A percentile compares a stretch with the other conserved stretches of the same genome.
phyloP scores from a whole-genome alignment of 2,113 vertebrate species.

The Mionectes macconnelli region DNA sequence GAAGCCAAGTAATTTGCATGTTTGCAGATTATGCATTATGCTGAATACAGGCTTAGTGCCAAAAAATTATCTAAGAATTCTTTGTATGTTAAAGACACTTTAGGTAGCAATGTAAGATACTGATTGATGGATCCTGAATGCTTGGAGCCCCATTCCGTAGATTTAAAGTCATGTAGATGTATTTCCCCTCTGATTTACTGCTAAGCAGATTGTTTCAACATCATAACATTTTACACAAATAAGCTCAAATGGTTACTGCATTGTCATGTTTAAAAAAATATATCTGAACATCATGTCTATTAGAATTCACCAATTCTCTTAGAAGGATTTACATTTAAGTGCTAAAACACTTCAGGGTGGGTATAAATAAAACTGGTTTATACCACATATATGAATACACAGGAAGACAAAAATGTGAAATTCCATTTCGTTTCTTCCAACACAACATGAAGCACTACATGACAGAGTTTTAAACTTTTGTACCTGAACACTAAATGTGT shows the following conservation, averaged over 20 bases:
- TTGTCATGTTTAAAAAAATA: constrained; percentile 5
- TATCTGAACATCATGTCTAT: neutral
- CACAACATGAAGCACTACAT: neutral
- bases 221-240: neutral
- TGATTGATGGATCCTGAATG: neutral
- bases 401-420: neutral
- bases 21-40: constrained; percentile 26
- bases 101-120: neutral
- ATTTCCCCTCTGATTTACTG: constrained; percentile 12
- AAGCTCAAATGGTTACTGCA: neutral
- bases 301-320: neutral
- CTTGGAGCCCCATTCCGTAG: neutral
- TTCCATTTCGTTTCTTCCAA: neutral
- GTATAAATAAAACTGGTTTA: neutral
- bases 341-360: neutral
- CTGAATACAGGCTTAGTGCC: neutral
- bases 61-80: constrained; percentile 6
- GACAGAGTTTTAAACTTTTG: neutral
- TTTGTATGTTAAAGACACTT: neutral
- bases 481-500: neutral
- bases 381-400: neutral
- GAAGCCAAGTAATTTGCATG: constrained; percentile 50
- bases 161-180: neutral
- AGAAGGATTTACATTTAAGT: neutral
- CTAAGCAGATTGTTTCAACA: neutral